Conservation (phyloP, 2,888 invertebrate species). For the Cryptus armator region DNA sequence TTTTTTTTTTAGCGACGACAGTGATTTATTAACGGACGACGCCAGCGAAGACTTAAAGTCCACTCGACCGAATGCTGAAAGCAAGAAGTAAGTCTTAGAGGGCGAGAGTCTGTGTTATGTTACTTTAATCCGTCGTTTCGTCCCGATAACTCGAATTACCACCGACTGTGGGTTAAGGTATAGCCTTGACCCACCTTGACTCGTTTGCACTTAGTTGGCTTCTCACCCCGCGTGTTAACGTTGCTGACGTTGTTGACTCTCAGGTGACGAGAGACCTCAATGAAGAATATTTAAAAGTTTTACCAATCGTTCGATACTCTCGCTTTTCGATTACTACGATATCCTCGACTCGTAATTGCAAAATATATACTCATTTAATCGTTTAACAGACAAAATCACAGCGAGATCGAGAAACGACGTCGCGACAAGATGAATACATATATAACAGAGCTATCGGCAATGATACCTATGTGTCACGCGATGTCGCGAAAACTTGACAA, state of each 20-base stretch:
- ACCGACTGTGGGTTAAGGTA: slow-evolving; percentile 53
- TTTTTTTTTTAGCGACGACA: slow-evolving; percentile 85
- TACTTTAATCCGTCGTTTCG: slow-evolving; percentile 7
- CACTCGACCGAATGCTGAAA: slow-evolving; percentile 88
- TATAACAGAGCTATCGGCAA: slow-evolving; percentile 94
- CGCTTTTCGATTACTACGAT: not conserved
- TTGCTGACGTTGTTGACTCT: slow-evolving; percentile 66
- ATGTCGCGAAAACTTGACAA: slow-evolving; percentile 98
- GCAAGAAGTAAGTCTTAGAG: slow-evolving; percentile 88
- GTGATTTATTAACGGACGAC: slow-evolving; percentile 88
- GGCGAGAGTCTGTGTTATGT: not conserved
- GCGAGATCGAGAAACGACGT: slow-evolving; percentile 97
- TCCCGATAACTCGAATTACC: slow-evolving; percentile 21
- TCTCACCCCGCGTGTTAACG: slow-evolving; percentile 69
- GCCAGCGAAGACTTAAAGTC: slow-evolving; percentile 90
- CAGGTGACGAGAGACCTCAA: slow-evolving; percentile 3
- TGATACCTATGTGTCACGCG: slow-evolving; percentile 97
- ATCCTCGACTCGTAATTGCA: not conserved
- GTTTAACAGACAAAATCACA: slow-evolving; percentile 94
- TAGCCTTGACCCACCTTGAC: slow-evolving; percentile 81
- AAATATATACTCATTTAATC: not conserved
- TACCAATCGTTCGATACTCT: not conserved
- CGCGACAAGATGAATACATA: slow-evolving; percentile 99
- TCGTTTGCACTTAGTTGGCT: slow-evolving; percentile 56
- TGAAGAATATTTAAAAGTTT: slow-evolving; percentile 41